Evolutionary conservation across 2,888 invertebrate genomes (phyloP), one percentile per base, ranked within the genome.

Genomic region (Drosophila percnosoma): DNA sequence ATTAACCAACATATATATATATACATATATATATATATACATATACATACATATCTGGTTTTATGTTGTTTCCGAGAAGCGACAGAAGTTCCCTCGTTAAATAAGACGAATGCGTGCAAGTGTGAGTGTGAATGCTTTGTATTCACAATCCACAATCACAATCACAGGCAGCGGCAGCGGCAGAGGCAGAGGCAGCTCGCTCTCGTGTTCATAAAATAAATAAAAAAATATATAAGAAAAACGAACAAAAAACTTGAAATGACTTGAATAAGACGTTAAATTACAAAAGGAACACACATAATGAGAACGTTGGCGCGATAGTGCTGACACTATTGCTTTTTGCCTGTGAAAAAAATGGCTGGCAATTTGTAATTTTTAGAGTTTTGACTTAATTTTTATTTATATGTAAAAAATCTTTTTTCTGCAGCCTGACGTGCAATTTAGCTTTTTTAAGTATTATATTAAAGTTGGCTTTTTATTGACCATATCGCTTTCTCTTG

Each of bases 231-330:
- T 18, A 18, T 27, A 27, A 64, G 70, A 57, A 60, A 69, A 68
- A 71, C 65, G 57, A 67, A 67, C 57, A 71, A 69, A 57, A 71
- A 54, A 67, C 67, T 73, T 61, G 69, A 65, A 73, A 78, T 82
- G 81, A 73, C 89, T 87, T 89, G 87, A 84, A 87, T 84, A 89
- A 84, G 84, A 89, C 89, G 84, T 84, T 84, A 89, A 81, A 87
- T 75, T 87, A 89, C 82, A 87, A 84, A 85, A 78, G 88, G 75
- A 71, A 81, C 73, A 86, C 54, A 73, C 59, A 87, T 71, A 78
- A 75, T 70, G 69, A 67, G 73, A 82, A 69, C 51, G 66, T 51
- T 73, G 71, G 53, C 63, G 69, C 53, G 65, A 70, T 18, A 68
- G 69, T 34, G 68, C 59, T 55, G 64, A 24, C 63, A 49, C 49